Conservation (phyloP, 2,797 vertebrate species). For the Cuniculus paca region DNA sequence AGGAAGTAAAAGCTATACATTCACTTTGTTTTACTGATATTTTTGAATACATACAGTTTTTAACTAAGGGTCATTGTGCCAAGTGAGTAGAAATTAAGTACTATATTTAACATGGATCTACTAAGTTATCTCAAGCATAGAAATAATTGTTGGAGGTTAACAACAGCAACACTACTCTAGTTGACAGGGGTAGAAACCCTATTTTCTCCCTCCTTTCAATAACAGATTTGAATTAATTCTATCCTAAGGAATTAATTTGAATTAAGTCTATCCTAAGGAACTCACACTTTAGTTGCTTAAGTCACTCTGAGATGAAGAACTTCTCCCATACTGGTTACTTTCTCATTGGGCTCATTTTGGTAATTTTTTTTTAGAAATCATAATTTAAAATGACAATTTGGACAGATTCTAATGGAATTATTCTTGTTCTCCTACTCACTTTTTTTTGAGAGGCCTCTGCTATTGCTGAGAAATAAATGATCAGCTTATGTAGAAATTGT, state of each 20-base stretch:
- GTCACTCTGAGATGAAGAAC: not conserved
- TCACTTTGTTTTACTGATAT: not conserved
- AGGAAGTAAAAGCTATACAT: conserved; percentile 32
- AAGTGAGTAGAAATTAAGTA: conserved; percentile 37
- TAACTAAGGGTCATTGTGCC: not conserved
- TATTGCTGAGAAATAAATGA: not conserved
- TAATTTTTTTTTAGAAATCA: conserved; percentile 29
- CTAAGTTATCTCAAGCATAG: not conserved
- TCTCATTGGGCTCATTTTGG: not conserved
- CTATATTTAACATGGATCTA: not conserved
- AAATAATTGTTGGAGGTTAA: conserved; percentile 6
- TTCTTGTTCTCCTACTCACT: not conserved
- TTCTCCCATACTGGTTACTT: conserved; percentile 40
- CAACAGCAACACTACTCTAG: not conserved
- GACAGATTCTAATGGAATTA: not conserved
- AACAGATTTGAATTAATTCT: not conserved
- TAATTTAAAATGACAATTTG: conserved; percentile 42
- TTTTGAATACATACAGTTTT: conserved; percentile 40
- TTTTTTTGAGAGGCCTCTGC: not conserved
- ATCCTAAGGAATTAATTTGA: not conserved
- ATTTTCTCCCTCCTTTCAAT: not conserved
- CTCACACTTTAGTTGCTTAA: not conserved
- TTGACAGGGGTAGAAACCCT: conserved; percentile 1
- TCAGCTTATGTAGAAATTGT: not conserved
- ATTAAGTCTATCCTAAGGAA: not conserved